Percentiles rank a stretch among this genome's conserved stretches.
Conservation (phyloP, 2,888 invertebrate genomes). For the Leucania comma region DNA sequence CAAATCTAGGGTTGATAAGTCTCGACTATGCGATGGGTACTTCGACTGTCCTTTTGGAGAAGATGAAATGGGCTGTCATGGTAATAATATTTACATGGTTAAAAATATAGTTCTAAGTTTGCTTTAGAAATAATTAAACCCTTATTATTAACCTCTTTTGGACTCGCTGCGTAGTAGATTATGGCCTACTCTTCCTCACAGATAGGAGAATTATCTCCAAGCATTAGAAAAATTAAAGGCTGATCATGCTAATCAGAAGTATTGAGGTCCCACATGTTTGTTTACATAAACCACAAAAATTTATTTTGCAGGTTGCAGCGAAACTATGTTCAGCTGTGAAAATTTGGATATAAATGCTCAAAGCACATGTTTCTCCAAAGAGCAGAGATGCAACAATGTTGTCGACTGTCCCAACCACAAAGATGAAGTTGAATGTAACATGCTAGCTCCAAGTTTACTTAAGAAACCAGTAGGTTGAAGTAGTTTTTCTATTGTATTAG, state of each 20-base stretch:
- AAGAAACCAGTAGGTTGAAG: slow-evolving; percentile 82
- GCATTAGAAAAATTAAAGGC: not conserved
- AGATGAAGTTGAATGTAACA: slow-evolving; percentile 94
- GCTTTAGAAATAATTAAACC: too few species aligned
- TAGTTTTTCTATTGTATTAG: not conserved
- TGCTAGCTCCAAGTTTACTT: slow-evolving; percentile 91
- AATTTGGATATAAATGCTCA: slow-evolving; percentile 89
- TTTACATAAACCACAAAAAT: not conserved
- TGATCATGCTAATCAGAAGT: not conserved
- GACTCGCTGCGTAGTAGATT: not conserved
- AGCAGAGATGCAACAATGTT: slow-evolving; percentile 93
- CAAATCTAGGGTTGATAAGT: slow-evolving; percentile 92
- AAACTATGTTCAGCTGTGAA: slow-evolving; percentile 93
- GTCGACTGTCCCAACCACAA: slow-evolving; percentile 93
- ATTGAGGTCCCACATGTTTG: not conserved
- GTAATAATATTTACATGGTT: slow-evolving; percentile 82
- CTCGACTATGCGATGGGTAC: slow-evolving; percentile 95
- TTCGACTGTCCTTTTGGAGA: slow-evolving; percentile 95
- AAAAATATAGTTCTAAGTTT: not conserved
- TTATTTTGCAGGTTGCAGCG: slow-evolving; percentile 89
- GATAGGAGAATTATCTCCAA: too few species aligned
- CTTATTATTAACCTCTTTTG: not conserved
- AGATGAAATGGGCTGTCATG: slow-evolving; percentile 95
- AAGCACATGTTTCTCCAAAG: slow-evolving; percentile 92
- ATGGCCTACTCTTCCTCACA: not conserved